Evolutionary conservation across 1,140 invertebrate genomes (phyloP).

Genomic region (Ceratitis capitata): DNA sequence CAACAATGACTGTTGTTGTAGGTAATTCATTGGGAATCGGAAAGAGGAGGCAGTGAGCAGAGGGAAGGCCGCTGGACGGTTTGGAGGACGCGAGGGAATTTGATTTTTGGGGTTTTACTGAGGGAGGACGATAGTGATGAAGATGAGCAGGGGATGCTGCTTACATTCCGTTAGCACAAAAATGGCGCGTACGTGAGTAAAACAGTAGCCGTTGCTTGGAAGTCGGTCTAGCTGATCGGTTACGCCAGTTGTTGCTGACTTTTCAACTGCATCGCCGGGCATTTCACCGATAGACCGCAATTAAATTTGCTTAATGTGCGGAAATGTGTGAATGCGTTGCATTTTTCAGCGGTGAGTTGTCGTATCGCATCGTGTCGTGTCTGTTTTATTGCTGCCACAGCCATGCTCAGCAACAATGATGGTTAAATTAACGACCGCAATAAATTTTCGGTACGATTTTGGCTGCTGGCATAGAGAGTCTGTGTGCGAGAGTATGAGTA

Average conservation of each 20-base stretch:
- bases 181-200: neutral
- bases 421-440: constrained; percentile 12
- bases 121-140: neutral
- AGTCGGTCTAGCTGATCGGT: neutral
- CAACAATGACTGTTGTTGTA: neutral
- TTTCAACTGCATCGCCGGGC: neutral
- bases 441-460: neutral
- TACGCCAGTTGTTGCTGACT: neutral
- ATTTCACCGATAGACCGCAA: neutral
- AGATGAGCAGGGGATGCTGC: neutral
- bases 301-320: constrained; percentile 27
- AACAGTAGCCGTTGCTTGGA: too few species aligned
- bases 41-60: neutral
- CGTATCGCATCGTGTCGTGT: neutral
- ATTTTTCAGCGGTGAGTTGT: constrained; percentile 5
- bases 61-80: neutral
- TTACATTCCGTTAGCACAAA: neutral
- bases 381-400: constrained; percentile 22
- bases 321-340: constrained; percentile 30
- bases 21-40: neutral
- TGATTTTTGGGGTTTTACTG: too few species aligned
- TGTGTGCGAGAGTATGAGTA: neutral
- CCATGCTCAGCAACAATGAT: constrained; percentile 24
- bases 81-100: neutral
- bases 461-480: neutral